These are phyloP conservation scores for Clarias fuscus DNA, from an alignment of 2,797 vertebrate species.

Conservation along the genomic window DNA sequence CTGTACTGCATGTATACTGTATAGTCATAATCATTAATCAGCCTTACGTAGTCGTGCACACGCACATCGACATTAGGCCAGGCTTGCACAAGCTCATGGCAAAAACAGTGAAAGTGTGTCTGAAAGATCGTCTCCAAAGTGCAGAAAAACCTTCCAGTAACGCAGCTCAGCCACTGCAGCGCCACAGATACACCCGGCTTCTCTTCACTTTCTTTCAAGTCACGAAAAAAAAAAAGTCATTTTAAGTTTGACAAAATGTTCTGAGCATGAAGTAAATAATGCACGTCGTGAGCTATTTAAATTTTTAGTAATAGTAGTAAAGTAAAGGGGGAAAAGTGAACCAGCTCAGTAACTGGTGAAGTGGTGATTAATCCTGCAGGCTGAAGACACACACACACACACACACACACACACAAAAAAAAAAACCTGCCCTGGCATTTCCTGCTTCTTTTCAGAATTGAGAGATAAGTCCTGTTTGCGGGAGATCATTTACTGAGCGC, in stretches of 20 bases:
- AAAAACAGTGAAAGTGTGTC: neutral
- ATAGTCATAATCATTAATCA: too few relatives aligned
- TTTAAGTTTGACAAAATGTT: too few relatives aligned
- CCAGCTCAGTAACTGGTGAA: neutral
- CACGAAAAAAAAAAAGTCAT: neutral
- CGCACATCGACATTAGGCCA: too few relatives aligned
- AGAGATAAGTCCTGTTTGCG: slow-evolving; percentile 5
- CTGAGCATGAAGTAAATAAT: neutral
- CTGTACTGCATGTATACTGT: neutral
- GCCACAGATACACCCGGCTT: neutral
- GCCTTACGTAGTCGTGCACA: neutral
- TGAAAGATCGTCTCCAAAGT: neutral
- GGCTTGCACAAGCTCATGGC: neutral
- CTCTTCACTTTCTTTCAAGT: neutral
- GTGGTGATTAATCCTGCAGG: neutral
- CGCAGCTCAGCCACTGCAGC: neutral
- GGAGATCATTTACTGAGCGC: neutral
- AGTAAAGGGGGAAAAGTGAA: neutral
- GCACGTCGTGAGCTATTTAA: too few relatives aligned
- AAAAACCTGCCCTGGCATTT: neutral
- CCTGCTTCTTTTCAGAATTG: neutral
- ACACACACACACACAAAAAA: too few relatives aligned
- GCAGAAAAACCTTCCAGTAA: neutral
- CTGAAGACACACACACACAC: neutral
- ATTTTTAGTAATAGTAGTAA: too few relatives aligned